These are phyloP conservation scores for Ovibos moschatus DNA, from an alignment of 2,113 vertebrate species.

Conservation along the genomic window DNA sequence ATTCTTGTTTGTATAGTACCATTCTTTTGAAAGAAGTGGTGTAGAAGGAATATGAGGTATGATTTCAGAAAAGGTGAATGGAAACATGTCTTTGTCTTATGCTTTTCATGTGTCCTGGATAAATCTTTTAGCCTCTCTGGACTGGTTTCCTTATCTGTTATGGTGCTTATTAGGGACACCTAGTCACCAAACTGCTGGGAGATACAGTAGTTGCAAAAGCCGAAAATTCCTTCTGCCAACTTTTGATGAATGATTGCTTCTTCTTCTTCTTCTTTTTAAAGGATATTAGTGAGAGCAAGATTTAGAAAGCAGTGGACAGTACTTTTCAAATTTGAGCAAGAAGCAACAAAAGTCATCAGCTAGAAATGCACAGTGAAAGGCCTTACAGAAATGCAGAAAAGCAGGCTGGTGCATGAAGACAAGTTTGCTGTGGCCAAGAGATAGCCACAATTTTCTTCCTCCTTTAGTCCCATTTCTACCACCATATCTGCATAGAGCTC, in stretches of 20 bases:
- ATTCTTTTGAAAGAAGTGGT: neutral
- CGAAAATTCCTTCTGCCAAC: neutral
- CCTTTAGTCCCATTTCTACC: neutral
- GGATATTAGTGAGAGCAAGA: neutral
- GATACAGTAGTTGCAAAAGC: neutral
- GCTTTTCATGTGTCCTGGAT: neutral
- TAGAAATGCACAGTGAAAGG: neutral
- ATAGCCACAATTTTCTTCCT: neutral
- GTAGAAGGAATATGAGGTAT: neutral
- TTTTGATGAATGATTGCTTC: neutral
- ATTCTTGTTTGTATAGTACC: neutral
- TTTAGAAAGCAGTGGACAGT: neutral
- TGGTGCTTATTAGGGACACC: neutral
- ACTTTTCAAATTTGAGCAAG: slow-evolving; percentile 27
- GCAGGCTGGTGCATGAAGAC: neutral
- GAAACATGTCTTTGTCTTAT: neutral
- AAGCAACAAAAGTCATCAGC: neutral
- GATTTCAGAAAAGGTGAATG: neutral
- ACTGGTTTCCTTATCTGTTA: neutral
- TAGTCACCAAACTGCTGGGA: neutral
- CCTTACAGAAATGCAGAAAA: neutral
- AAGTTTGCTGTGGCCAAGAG: neutral
- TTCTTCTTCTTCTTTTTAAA: neutral
- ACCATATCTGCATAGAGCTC: neutral
- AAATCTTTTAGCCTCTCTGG: neutral